Conservation (phyloP, 2,113 vertebrate genomes). For the Sitta europaea region DNA sequence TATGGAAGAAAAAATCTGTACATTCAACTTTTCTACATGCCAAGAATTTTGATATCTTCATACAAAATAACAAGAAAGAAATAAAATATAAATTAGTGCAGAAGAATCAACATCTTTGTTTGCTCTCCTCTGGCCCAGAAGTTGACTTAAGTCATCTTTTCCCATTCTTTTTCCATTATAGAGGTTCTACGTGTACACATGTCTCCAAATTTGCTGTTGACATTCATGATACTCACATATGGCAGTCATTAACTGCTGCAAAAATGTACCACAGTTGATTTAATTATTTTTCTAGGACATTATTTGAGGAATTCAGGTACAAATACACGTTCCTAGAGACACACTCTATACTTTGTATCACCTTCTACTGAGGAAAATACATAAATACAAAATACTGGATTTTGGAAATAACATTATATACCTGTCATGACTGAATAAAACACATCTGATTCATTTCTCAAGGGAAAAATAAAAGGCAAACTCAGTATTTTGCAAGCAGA, state of each 20-base stretch:
- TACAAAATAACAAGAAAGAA: neutral
- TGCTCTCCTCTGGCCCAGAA: neutral
- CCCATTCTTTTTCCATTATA: slow-evolving; percentile 12
- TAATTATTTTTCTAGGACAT: neutral
- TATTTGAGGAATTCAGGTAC: slow-evolving; percentile 3
- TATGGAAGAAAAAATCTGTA: neutral
- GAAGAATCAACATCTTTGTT: neutral
- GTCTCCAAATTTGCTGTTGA: neutral
- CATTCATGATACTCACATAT: neutral
- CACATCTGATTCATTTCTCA: neutral
- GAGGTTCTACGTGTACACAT: neutral
- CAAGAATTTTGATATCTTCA: neutral
- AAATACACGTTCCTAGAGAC: neutral
- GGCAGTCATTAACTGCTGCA: slow-evolving; percentile 23
- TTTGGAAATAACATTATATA: neutral
- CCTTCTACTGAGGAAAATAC: neutral
- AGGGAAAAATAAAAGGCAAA: neutral
- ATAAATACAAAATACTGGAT: too few species aligned
- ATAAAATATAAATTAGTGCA: neutral
- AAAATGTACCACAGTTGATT: neutral
- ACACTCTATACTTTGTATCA: neutral
- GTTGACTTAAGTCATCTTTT: neutral
- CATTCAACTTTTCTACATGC: neutral
- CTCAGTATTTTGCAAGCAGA: neutral
- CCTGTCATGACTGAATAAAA: neutral